Conservation (phyloP, 2,113 vertebrate species). For the Rhinichthys klamathensis region DNA sequence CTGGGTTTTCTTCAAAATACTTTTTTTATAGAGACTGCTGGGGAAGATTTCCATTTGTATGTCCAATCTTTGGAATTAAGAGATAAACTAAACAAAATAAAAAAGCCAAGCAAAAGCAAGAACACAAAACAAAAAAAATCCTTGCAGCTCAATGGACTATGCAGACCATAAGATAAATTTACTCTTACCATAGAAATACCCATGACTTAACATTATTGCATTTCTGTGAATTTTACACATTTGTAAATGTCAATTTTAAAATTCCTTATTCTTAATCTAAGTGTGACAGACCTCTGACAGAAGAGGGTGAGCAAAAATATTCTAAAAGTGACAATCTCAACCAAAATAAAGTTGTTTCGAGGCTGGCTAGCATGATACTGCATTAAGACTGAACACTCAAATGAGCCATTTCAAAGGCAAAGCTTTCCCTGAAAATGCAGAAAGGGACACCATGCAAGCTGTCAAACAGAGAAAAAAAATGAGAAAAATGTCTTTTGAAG, state of each 20-base stretch:
- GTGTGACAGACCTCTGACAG: background rate
- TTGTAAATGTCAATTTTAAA: background rate
- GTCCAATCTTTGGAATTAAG: background rate
- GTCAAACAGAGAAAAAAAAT: background rate
- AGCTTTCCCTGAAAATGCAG: background rate
- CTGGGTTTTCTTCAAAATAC: background rate
- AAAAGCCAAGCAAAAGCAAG: too few relatives aligned
- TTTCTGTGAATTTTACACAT: too few relatives aligned
- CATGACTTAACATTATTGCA: too few relatives aligned
- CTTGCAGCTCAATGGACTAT: too few relatives aligned
- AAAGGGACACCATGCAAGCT: background rate
- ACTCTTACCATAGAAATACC: too few relatives aligned
- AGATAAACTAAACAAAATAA: background rate
- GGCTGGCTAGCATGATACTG: too few relatives aligned
- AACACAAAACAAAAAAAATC: too few relatives aligned
- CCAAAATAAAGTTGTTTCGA: background rate
- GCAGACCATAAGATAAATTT: too few relatives aligned
- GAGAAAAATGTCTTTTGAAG: background rate
- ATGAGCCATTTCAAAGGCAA: conserved; percentile 10
- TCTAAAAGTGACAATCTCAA: background rate
- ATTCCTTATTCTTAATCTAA: background rate
- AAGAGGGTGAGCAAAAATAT: background rate
- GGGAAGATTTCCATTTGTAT: background rate
- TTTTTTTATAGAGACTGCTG: background rate
- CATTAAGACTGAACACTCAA: background rate